Conservation (phyloP, 1,140 invertebrate species). For the Drosophila gunungcola region DNA sequence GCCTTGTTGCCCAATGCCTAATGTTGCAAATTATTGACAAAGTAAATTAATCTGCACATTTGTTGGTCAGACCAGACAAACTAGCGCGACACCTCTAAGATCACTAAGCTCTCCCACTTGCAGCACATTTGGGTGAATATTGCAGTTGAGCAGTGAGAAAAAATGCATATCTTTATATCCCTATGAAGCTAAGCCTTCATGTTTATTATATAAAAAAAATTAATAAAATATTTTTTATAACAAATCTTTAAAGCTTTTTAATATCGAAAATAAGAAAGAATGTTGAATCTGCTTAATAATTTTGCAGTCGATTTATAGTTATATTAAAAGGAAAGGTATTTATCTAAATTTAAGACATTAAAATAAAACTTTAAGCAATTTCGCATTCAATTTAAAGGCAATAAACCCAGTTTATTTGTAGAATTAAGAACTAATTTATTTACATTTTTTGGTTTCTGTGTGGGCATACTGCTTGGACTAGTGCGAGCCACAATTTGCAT, state of each 20-base stretch:
- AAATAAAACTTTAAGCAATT: too few relatives aligned
- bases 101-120: slow-evolving; percentile 24
- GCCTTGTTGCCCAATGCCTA: slow-evolving; percentile 48
- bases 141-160: background rate
- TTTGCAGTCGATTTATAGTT: too few relatives aligned
- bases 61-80: slow-evolving; percentile 35
- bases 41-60: slow-evolving; percentile 60
- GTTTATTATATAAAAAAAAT: too few relatives aligned
- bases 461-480: slow-evolving; percentile 13
- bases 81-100: slow-evolving; percentile 47
- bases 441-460: slow-evolving; percentile 2
- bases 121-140: slow-evolving; percentile 7
- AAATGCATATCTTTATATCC: background rate
- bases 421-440: background rate
- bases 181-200: too few relatives aligned
- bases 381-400: too few relatives aligned
- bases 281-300: too few relatives aligned
- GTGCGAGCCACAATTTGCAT: slow-evolving; percentile 60
- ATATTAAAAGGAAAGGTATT: too few relatives aligned
- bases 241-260: too few relatives aligned
- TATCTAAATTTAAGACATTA: too few relatives aligned
- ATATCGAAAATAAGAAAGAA: too few relatives aligned
- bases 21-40: slow-evolving; percentile 60
- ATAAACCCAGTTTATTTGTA: background rate
- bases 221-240: too few relatives aligned